Base-by-base conservation (phyloP, 2,888 invertebrate genomes). In the Hymenopus coronatus region DNA sequence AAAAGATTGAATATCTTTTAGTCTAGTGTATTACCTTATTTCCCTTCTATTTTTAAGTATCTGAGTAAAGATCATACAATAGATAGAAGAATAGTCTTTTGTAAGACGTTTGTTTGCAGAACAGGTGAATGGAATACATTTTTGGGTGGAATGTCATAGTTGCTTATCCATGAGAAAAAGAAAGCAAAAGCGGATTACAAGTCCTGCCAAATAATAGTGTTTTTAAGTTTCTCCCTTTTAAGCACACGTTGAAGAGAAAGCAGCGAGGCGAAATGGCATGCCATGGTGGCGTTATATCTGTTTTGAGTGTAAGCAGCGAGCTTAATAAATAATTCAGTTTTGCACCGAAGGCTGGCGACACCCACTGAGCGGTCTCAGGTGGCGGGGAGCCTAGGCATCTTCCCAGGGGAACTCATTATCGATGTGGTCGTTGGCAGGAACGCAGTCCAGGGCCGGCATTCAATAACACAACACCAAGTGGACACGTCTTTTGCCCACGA, bases 351-450 rank as follows among this genome's bases (percentile, higher is more conserved):
- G 54, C 54, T 70, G 54, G 54, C 54, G 81, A 28, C 28, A 15
- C 28, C 20, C 9, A 87, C 86, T 84, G 33, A 30, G 87, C 40
- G 88, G 90, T 90, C 90, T 90, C 90, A 90, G 90, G 90, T 90
- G 90, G 90, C 90, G 54, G 54, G 54, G 54, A 70, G 54, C 15
- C 54, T 70, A 70, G 54, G 54, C 54, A 70, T 70, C 54, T 70
- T 70, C 54, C 54, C 54, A 70, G 20, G 90, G 90, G 90, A 90
- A 84, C 90, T 90, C 90, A 90, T 90, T 90, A 90, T 90, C 90
- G 90, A 89, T 89, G 89, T 90, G 90, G 89, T 88, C 86, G 88
- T 84, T 83, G 88, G 82, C 70, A 33, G 25, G 87, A 83, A 70
- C 88, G 40, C 40, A 40, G 40, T 40, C 40, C 40, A 40, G 40